Evolutionary conservation across 2,888 invertebrate genomes (phyloP).

Genomic region (Antheraea assamensis): DNA sequence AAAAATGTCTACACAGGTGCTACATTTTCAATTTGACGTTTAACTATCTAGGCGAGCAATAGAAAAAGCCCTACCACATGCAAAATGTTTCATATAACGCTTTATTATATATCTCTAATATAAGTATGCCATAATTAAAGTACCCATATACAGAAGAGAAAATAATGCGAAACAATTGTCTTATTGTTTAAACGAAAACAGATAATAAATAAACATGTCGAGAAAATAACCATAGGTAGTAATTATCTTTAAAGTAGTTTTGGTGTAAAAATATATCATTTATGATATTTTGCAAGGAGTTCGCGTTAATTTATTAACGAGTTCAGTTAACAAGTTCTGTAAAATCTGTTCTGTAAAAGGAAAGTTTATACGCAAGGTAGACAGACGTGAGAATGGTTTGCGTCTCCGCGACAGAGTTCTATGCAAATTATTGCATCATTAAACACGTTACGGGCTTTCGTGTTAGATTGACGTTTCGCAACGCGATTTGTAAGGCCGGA

Average conservation of each 20-base stretch:
- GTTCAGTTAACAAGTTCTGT: constrained; percentile 60
- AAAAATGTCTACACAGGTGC: too few species aligned
- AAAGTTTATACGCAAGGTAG: constrained; percentile 47
- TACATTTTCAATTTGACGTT: too few species aligned
- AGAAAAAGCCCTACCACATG: too few species aligned
- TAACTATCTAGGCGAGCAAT: too few species aligned
- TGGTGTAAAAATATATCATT: background rate
- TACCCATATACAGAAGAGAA: too few species aligned
- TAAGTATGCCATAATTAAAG: too few species aligned
- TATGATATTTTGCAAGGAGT: background rate
- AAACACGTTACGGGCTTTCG: constrained; percentile 73
- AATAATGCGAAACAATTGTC: too few species aligned
- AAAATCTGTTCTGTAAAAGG: constrained; percentile 54
- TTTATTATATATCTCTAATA: too few species aligned
- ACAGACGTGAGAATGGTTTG: constrained; percentile 77
- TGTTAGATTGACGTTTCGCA: constrained; percentile 68
- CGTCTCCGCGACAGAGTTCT: constrained; percentile 60
- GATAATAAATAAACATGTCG: background rate
- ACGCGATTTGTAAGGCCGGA: constrained; percentile 63
- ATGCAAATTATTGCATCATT: constrained; percentile 82
- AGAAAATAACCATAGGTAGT: background rate
- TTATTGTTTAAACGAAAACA: too few species aligned
- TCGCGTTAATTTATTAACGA: constrained; percentile 43
- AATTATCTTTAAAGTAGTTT: background rate
- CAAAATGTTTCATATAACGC: too few species aligned